Conservation (phyloP, 2,113 vertebrate species). For the Toxotes jaculatrix region DNA sequence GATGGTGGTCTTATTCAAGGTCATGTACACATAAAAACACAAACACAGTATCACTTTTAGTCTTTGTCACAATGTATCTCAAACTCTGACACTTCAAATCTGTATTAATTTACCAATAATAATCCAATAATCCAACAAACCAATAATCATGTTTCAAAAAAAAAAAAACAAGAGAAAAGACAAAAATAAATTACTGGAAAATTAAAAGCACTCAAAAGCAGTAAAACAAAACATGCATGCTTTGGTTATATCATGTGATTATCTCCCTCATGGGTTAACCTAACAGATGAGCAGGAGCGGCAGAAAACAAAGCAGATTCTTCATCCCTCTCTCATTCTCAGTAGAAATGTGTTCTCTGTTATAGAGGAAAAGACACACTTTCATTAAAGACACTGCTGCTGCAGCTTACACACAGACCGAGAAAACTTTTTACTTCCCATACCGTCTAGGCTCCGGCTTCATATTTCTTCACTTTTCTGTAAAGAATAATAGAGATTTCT, state of each 20-base stretch:
- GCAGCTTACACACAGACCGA: not conserved
- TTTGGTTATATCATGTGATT: not conserved
- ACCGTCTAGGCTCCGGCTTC: not conserved
- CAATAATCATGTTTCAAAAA: too few relatives aligned
- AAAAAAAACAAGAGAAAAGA: slow-evolving; percentile 2
- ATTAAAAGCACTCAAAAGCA: not conserved
- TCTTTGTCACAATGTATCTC: not conserved
- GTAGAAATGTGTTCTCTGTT: slow-evolving; percentile 17
- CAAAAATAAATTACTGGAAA: not conserved
- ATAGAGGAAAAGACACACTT: slow-evolving; percentile 4
- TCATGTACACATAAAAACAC: not conserved
- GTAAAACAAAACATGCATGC: not conserved
- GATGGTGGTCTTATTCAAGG: not conserved
- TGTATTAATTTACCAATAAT: not conserved
- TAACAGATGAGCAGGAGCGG: not conserved
- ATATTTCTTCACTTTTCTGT: slow-evolving; percentile 15
- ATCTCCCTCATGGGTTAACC: not conserved
- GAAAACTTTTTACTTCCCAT: not conserved
- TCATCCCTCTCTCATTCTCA: not conserved
- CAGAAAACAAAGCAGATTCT: slow-evolving; percentile 5
- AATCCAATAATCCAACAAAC: too few relatives aligned
- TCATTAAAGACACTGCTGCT: slow-evolving; percentile 25
- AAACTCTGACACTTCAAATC: not conserved
- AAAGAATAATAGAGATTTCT: not conserved
- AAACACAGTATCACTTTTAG: not conserved